Conservation (phyloP, 23 tunicate species). For the Botrylloides violaceus region DNA sequence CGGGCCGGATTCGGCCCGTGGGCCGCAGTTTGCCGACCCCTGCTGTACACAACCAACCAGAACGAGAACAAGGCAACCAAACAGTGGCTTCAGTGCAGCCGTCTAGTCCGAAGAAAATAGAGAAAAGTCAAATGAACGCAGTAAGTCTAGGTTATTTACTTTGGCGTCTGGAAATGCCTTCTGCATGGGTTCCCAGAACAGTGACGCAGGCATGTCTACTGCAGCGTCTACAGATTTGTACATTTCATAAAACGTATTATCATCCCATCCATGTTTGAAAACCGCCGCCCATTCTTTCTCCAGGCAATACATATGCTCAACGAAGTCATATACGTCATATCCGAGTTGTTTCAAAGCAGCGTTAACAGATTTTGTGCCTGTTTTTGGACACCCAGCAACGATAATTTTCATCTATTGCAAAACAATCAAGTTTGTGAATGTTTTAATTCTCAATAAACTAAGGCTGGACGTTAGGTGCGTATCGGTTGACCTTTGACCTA, state of each 20-base stretch:
- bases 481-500: background rate
- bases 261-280: background rate
- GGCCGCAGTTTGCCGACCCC: too few species aligned
- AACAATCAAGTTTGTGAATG: too few species aligned
- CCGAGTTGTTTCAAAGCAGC: background rate
- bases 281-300: background rate
- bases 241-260: background rate
- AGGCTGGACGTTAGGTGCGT: too few species aligned
- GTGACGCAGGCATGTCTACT: background rate
- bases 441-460: too few species aligned
- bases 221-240: background rate
- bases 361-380: background rate
- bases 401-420: background rate
- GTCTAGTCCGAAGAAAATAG: too few species aligned
- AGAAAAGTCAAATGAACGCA: too few species aligned
- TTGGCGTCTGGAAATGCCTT: background rate
- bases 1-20: too few species aligned
- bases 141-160: too few species aligned
- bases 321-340: background rate
- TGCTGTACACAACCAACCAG: too few species aligned
- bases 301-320: background rate
- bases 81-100: too few species aligned
- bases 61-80: too few species aligned
- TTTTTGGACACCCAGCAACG: background rate
- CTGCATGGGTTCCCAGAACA: background rate